Evolutionary conservation across 2,888 invertebrate genomes (phyloP).

Genomic region (Melinaea marsaeus): DNA sequence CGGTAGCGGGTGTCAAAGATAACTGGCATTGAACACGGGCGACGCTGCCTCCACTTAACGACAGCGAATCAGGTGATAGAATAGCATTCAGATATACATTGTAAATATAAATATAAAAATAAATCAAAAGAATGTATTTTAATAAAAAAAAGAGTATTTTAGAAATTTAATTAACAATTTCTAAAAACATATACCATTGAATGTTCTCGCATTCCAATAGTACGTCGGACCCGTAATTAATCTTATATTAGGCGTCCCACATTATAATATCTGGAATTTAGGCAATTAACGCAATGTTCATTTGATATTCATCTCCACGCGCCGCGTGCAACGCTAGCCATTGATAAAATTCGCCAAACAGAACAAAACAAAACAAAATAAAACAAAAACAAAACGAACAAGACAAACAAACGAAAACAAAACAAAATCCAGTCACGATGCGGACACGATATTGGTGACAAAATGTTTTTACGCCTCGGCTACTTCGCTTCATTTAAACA

Average conservation of each 20-base stretch:
- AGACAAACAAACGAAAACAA: slow-evolving; percentile 29
- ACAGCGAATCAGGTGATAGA: not conserved
- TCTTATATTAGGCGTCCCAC: slow-evolving; percentile 19
- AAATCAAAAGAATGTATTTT: not conserved
- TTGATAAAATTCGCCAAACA: slow-evolving; percentile 17
- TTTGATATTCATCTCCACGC: slow-evolving; percentile 20
- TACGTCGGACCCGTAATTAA: slow-evolving; percentile 3
- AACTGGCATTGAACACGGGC: slow-evolving; percentile 50
- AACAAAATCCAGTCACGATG: slow-evolving; percentile 40
- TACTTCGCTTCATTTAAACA: slow-evolving; percentile 27
- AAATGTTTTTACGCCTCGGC: slow-evolving; percentile 60
- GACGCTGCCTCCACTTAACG: slow-evolving; percentile 12
- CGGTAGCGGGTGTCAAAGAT: slow-evolving; percentile 46
- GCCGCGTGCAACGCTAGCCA: slow-evolving; percentile 22
- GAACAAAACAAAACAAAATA: slow-evolving; percentile 12
- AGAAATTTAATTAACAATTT: not conserved
- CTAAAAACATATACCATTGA: not conserved
- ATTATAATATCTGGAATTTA: slow-evolving; percentile 24
- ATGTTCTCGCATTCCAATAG: slow-evolving; percentile 2
- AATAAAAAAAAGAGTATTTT: not conserved
- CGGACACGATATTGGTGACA: slow-evolving; percentile 52
- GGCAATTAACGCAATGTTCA: slow-evolving; percentile 25
- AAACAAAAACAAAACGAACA: slow-evolving; percentile 21
- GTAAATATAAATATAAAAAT: slow-evolving; percentile 1
- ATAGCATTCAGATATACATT: not conserved